These are phyloP conservation scores for Callospermophilus lateralis DNA, from an alignment of 2,113 vertebrate species.

Conservation along the genomic window DNA sequence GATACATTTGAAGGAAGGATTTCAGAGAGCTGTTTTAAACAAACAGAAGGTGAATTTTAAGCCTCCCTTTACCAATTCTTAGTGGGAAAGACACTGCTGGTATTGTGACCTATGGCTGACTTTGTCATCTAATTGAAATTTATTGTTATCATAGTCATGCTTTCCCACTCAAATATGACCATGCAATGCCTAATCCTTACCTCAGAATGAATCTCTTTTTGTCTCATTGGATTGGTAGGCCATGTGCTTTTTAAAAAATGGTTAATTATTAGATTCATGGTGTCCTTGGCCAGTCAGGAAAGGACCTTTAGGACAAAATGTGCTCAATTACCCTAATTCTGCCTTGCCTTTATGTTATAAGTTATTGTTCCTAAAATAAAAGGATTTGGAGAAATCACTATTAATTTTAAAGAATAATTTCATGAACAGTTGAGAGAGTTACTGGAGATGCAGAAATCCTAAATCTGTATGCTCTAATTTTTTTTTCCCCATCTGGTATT, in stretches of 20 bases:
- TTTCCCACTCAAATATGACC: slow-evolving; percentile 16
- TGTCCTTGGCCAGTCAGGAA: background rate
- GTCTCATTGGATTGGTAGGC: slow-evolving; percentile 20
- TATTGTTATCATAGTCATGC: background rate
- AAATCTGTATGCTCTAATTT: background rate
- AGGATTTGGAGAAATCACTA: background rate
- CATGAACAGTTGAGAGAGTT: background rate
- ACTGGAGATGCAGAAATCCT: slow-evolving; percentile 1
- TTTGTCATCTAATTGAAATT: slow-evolving; percentile 62
- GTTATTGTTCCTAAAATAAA: slow-evolving; percentile 22
- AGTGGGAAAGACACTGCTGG: background rate
- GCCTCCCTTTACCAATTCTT: background rate
- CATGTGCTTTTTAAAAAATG: background rate
- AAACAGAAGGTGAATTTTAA: slow-evolving; percentile 46
- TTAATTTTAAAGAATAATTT: slow-evolving; percentile 35
- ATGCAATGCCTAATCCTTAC: slow-evolving; percentile 43
- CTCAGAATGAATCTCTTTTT: slow-evolving; percentile 30
- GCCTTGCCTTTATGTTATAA: slow-evolving; percentile 29
- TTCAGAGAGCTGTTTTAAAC: background rate
- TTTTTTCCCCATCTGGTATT: background rate
- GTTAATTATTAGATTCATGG: background rate
- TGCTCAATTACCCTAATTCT: slow-evolving; percentile 17
- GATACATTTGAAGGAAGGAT: background rate
- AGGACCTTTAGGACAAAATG: background rate
- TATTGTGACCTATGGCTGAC: slow-evolving; percentile 24